Percentiles rank a stretch among this genome's conserved stretches.
Evolutionary conservation across 2,888 invertebrate genomes (phyloP).

Genomic region (Geophilus truncorum): DNA sequence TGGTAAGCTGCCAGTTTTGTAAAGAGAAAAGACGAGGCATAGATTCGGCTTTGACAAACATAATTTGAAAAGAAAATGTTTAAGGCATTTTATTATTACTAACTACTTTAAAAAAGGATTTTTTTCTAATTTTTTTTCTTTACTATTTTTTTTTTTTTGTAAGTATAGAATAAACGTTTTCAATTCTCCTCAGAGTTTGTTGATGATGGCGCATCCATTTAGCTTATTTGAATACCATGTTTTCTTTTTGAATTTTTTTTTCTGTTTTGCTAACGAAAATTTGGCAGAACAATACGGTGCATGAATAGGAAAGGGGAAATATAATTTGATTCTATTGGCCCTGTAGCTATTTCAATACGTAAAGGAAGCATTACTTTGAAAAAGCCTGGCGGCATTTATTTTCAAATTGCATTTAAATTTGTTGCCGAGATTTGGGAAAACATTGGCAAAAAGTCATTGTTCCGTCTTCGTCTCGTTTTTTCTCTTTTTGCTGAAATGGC

Average conservation of each 20-base stretch:
- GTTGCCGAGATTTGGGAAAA: neutral
- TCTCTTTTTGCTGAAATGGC: neutral
- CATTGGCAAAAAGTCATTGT: neutral
- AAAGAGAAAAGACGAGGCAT: neutral
- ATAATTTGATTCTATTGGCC: slow-evolving; percentile 17
- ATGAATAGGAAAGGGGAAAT: neutral
- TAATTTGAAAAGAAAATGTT: slow-evolving; percentile 17
- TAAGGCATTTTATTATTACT: slow-evolving; percentile 22
- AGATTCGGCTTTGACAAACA: neutral
- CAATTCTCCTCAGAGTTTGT: slow-evolving; percentile 16
- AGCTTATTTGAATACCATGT: neutral
- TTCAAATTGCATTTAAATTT: slow-evolving; percentile 25
- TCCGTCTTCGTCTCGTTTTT: neutral
- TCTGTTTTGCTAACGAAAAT: neutral
- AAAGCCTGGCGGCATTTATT: neutral
- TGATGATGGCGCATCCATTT: slow-evolving; percentile 21
- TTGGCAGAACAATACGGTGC: neutral
- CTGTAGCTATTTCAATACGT: neutral
- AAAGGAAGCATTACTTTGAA: neutral
- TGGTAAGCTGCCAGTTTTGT: neutral
- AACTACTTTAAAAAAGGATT: neutral
- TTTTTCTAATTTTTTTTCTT: too few relatives aligned
- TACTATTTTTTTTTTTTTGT: neutral
- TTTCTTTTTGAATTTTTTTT: neutral
- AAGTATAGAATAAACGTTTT: neutral